Conservation (phyloP, 2,797 vertebrate genomes). For the Eremophila alpestris region DNA sequence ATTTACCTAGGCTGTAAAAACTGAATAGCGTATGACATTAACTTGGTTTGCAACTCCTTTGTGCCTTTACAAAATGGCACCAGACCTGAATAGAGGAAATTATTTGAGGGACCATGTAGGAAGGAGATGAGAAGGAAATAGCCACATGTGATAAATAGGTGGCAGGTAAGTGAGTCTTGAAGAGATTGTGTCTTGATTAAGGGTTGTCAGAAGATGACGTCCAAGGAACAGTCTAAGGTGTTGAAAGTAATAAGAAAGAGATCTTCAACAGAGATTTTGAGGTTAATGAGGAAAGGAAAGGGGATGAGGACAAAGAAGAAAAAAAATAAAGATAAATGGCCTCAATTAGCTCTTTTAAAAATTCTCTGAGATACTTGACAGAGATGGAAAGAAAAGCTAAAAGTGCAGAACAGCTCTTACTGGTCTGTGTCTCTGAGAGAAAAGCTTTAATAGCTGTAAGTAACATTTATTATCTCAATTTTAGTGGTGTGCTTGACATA, state of each 20-base stretch:
- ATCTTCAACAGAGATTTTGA: conserved; percentile 11
- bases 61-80: neutral
- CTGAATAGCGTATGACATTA: neutral
- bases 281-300: conserved; percentile 39
- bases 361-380: conserved; percentile 41
- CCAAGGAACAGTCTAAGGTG: neutral
- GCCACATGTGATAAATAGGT: neutral
- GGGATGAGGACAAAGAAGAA: neutral
- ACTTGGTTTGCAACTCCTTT: neutral
- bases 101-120: neutral
- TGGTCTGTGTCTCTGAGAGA: neutral
- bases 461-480: conserved; percentile 42
- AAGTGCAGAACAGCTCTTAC: conserved; percentile 16
- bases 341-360: conserved; percentile 49
- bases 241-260: conserved; percentile 25
- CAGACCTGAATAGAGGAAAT: neutral
- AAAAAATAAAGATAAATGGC: neutral
- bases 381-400: conserved; percentile 24
- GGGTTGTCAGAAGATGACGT: conserved; percentile 1
- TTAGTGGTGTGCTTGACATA: conserved; percentile 8
- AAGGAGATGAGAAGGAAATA: neutral
- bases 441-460: conserved; percentile 40
- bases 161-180: neutral
- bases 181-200: conserved; percentile 37
- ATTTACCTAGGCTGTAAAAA: neutral